Conservation (phyloP, 2,888 invertebrate genomes). For the Heliconius cydno region DNA sequence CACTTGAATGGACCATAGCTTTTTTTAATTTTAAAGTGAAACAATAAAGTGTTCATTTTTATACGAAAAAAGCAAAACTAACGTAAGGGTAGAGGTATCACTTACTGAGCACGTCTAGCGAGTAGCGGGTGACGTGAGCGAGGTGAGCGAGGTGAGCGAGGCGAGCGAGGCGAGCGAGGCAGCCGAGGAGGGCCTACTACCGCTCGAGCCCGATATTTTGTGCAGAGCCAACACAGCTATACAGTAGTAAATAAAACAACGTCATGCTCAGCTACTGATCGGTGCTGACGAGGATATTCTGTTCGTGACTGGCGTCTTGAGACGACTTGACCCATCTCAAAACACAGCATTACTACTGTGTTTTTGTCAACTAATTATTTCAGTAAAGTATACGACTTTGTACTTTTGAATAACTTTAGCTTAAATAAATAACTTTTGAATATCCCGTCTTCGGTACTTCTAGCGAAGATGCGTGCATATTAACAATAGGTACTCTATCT, state of each 20-base stretch:
- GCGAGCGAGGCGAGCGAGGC: conserved; percentile 51
- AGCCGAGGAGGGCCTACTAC: conserved; percentile 51
- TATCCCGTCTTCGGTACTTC: neutral
- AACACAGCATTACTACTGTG: no score
- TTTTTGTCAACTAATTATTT: no score
- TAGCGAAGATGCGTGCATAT: conserved; percentile 17
- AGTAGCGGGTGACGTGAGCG: conserved; percentile 50
- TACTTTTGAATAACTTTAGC: no score
- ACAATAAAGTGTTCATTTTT: neutral
- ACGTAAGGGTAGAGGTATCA: conserved; percentile 46
- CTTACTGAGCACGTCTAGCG: conserved; percentile 55
- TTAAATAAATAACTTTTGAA: neutral
- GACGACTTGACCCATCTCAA: neutral
- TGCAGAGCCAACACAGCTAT: conserved; percentile 85
- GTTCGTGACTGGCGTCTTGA: neutral
- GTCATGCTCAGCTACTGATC: conserved; percentile 15
- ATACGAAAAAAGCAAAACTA: neutral
- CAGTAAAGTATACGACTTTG: no score
- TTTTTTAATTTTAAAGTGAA: neutral
- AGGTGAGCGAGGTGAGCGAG: conserved; percentile 51
- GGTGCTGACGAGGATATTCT: conserved; percentile 1
- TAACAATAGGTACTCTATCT: neutral
- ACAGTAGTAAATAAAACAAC: conserved; percentile 35
- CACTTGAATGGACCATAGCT: neutral
- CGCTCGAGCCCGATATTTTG: conserved; percentile 55